Base-by-base conservation (phyloP, 2,113 vertebrate species). In the Edolisoma coerulescens region DNA sequence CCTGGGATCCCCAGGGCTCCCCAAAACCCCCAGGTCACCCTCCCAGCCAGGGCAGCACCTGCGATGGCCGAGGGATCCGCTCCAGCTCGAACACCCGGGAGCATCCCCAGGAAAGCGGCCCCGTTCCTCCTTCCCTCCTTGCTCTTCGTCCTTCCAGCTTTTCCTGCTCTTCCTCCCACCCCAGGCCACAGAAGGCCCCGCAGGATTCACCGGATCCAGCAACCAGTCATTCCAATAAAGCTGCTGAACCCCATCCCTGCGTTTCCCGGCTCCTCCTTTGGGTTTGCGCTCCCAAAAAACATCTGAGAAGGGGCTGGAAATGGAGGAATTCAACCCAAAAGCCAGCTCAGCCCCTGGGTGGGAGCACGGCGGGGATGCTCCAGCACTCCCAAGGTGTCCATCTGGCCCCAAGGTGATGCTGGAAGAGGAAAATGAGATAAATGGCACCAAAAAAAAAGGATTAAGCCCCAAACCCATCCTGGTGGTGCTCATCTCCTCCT, bases 261-360 rank as follows among this genome's bases (percentile, higher is more conserved):
- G n/a, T 71, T 6, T 84, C 64, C 67, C 7, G 10, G 35, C 91
- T 87, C 83, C 65, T 95, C 89, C 56, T 95, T 95, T 94, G 89
- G 91, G 41, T 22, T 10, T 23, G 30, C 7, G 0, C 3, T 50
- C 54, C 41, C 39, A 3, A 12, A 42, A 70, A 14, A 10, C 6
- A 6, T 32, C 5, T 3, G 54, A 21, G 17, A 18, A 17, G 3
- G 53, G 79, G 73, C 63, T 27, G 35, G 23, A 80, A 90, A 35
- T 0, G 4, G 3, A 59, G 32, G 74, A 71, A 87, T 77, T 77
- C 53, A 21, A 18, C 86, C 69, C 95, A 71, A 94, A 84, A 26
- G 2, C 0, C 27, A 30, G 33, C 69, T 60, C 56, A 26, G 47
- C 20, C 19, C 42, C 14, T 2, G 27, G 32, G 15, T 7, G 49